Percentiles rank a stretch among this genome's conserved stretches.
These are phyloP conservation scores for Larimichthys polyactis DNA, from an alignment of 2,113 vertebrate genomes.

Conservation along the genomic window DNA sequence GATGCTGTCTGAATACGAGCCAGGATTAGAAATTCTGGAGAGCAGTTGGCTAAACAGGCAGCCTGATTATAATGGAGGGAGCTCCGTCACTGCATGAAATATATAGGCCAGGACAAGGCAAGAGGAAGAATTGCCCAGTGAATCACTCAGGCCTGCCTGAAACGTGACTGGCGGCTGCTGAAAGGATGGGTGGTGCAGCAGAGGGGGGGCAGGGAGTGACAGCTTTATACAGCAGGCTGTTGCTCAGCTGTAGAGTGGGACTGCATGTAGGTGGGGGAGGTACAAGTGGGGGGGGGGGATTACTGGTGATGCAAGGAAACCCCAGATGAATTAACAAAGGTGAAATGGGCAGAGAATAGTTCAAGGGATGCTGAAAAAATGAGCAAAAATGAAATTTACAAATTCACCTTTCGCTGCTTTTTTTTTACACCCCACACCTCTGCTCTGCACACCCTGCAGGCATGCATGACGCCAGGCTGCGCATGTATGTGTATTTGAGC, in stretches of 20 bases:
- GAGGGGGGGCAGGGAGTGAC: conserved; percentile 21
- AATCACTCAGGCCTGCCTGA: conserved; percentile 70
- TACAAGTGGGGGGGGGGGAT: conserved; percentile 39
- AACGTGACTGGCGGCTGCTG: conserved; percentile 71
- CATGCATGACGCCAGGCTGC: conserved; percentile 33
- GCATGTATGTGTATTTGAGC: conserved; percentile 50
- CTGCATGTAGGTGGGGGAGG: conserved; percentile 62
- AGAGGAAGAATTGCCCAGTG: conserved; percentile 71
- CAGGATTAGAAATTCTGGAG: conserved; percentile 66
- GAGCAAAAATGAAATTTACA: conserved; percentile 8
- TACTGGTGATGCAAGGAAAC: conserved; percentile 72
- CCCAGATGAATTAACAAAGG: conserved; percentile 53
- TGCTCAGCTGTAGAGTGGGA: conserved; percentile 72
- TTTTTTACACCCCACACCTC: conserved; percentile 9
- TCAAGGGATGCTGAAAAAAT: conserved; percentile 5
- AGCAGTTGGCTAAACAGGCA: conserved; percentile 64
- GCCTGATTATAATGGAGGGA: conserved; percentile 66
- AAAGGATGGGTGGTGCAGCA: conserved; percentile 48
- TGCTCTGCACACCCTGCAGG: conserved; percentile 13
- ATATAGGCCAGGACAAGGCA: conserved; percentile 73
- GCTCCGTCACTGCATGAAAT: conserved; percentile 60
- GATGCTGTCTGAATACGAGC: conserved; percentile 38
- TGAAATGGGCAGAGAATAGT: conserved; percentile 30
- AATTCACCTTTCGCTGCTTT: conserved; percentile 21
- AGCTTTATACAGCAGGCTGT: conserved; percentile 68